Evolutionary conservation across 2,797 vertebrate species (phyloP), one percentile per base, ranked within the genome.

Genomic region (Pseudocheirus occidentalis): DNA sequence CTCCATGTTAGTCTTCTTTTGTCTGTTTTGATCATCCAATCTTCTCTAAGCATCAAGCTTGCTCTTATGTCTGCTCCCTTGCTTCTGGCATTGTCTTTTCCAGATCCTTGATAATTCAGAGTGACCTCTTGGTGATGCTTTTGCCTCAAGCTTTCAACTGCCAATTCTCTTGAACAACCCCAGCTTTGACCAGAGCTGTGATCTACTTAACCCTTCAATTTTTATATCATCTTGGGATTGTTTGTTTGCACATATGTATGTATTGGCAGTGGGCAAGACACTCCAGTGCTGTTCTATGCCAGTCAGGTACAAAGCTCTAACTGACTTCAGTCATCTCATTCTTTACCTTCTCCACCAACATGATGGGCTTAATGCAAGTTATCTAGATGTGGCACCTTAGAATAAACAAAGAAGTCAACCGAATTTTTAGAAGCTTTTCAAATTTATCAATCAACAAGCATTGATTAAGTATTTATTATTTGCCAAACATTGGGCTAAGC

Each of bases 341-440:
- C 40, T 92, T 56, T 28, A 13, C 93, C 55, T 95, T 96, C 87
- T 91, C 52, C 13, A 16, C 90, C 94, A 27, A 24, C 21, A 81
- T 46, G 40, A 13, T 59, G 10, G 87, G 94, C 91, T 93, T 95
- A 59, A 81, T 24, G 21, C 21, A 40, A 24, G 58, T 54, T 96
- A 97, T 95, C 95, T 96, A 96, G 92, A 52, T 96, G 24, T 92
- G 91, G 94, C 34, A 46, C 24, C 95, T 97, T 92, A 97, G 96
- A 92, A 94, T 94, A 96, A 97, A 93, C 94, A 94, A 96, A 95
- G n/a, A 93, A 4, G 54, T 81, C 87, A 52, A 92, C 90, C 93
- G 96, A 34, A 94, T 97, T 93, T 91, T 92, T 91, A 59, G 93
- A 95, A 90, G 5, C 81, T 96, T 95, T 87, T 28, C 27, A 87